phyloP scores from a whole-genome alignment of 2,888 invertebrate species.

The Diaprepes abbreviatus region DNA sequence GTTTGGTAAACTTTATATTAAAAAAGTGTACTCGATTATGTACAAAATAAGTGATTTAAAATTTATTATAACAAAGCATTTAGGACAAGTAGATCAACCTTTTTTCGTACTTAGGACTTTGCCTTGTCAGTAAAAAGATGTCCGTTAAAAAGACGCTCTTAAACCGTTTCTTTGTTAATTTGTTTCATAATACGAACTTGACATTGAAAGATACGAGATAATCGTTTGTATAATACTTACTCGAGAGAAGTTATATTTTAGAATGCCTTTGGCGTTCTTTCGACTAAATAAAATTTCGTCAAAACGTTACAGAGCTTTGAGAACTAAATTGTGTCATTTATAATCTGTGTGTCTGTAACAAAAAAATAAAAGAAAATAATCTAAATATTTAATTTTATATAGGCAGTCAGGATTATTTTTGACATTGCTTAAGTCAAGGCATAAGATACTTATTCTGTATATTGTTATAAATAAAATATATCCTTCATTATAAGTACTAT shows the following conservation, averaged over 20 bases:
- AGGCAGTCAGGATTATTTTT: no score
- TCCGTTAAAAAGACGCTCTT: neutral
- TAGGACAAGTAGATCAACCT: neutral
- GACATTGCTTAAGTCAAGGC: no score
- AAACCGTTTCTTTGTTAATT: slow-evolving; percentile 3
- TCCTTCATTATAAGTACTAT: no score
- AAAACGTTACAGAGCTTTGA: no score
- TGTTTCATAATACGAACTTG: slow-evolving; percentile 12
- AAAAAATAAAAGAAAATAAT: neutral
- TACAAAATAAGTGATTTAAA: no score
- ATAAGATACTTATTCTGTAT: no score
- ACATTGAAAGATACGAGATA: slow-evolving; percentile 7
- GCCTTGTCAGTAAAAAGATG: slow-evolving; percentile 5
- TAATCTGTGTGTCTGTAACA: neutral
- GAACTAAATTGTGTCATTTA: neutral
- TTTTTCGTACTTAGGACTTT: neutral
- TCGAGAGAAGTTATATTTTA: slow-evolving; percentile 6
- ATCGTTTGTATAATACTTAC: slow-evolving; percentile 9
- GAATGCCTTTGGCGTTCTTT: neutral
- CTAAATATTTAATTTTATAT: no score
- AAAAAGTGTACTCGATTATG: no score
- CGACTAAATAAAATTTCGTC: neutral
- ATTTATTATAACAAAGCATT: neutral
- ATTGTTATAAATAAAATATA: no score
- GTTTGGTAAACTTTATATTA: no score